These are phyloP conservation scores for Lithobates pipiens DNA, from an alignment of 2,797 vertebrate species.

Conservation along the genomic window DNA sequence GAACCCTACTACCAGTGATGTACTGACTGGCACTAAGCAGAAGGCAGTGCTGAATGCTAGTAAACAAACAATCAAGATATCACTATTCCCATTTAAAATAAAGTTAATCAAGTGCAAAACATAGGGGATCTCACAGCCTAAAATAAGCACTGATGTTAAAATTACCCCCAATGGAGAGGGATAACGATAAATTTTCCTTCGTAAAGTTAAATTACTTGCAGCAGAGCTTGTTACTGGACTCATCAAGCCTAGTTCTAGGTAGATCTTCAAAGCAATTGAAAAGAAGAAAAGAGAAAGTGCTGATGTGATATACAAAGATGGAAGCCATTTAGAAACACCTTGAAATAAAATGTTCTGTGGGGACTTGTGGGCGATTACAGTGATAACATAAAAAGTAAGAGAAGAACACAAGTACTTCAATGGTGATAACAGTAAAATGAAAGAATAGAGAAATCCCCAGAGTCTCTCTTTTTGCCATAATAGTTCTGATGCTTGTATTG, in stretches of 20 bases:
- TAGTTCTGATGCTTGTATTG: slow-evolving; percentile 38
- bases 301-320: slow-evolving; percentile 16
- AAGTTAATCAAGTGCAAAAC: slow-evolving; percentile 31
- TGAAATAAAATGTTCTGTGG: slow-evolving; percentile 19
- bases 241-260: slow-evolving; percentile 35
- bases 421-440: slow-evolving; percentile 24
- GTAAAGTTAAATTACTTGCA: slow-evolving; percentile 24
- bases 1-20: neutral
- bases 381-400: slow-evolving; percentile 32
- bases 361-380: neutral
- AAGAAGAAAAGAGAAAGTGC: slow-evolving; percentile 28
- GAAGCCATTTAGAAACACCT: slow-evolving; percentile 41
- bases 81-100: neutral
- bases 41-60: slow-evolving; percentile 34
- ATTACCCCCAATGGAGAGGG: slow-evolving; percentile 43
- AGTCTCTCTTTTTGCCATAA: slow-evolving; percentile 42
- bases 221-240: neutral
- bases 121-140: slow-evolving; percentile 31
- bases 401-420: slow-evolving; percentile 48
- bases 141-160: slow-evolving; percentile 32
- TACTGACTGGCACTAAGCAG: slow-evolving; percentile 7
- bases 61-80: slow-evolving; percentile 7
- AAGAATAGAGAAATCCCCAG: slow-evolving; percentile 57
- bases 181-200: slow-evolving; percentile 20
- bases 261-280: slow-evolving; percentile 36